These are phyloP conservation scores for Urocynchramus pylzowi DNA, from an alignment of 2,113 vertebrate species.

Conservation along the genomic window DNA sequence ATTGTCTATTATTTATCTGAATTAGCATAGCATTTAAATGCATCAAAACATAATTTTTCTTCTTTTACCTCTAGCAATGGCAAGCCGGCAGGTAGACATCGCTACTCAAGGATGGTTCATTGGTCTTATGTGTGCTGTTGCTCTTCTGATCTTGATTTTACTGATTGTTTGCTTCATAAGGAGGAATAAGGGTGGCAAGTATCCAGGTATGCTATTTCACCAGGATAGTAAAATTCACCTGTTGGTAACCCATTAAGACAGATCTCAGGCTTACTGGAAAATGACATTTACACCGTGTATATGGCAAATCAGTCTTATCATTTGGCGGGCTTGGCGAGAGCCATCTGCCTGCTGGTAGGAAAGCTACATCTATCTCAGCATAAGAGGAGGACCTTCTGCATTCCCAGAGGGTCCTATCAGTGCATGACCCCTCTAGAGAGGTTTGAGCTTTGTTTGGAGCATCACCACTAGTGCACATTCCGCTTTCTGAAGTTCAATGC, in stretches of 20 bases:
- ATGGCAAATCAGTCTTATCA: background rate
- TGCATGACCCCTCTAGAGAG: background rate
- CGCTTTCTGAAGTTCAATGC: background rate
- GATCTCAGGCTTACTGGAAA: background rate
- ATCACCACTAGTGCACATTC: background rate
- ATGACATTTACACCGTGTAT: background rate
- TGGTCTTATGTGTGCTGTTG: conserved; percentile 97
- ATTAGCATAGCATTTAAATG: background rate
- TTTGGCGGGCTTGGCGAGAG: background rate
- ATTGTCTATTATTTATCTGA: background rate
- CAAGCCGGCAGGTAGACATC: conserved; percentile 94
- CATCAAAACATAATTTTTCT: background rate
- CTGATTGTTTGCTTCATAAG: conserved; percentile 98
- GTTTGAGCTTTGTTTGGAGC: background rate
- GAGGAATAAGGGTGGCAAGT: conserved; percentile 98
- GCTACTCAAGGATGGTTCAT: conserved; percentile 99
- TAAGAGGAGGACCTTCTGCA: background rate
- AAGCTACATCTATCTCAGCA: background rate
- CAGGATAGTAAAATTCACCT: background rate
- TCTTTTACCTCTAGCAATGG: conserved; percentile 80
- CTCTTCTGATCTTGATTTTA: conserved; percentile 95
- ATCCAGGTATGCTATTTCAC: conserved; percentile 83
- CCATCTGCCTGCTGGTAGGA: background rate
- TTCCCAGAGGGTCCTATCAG: background rate
- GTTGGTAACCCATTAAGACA: background rate